Base-by-base conservation (phyloP, 2,888 invertebrate genomes). In the Andrena chrysosceles region DNA sequence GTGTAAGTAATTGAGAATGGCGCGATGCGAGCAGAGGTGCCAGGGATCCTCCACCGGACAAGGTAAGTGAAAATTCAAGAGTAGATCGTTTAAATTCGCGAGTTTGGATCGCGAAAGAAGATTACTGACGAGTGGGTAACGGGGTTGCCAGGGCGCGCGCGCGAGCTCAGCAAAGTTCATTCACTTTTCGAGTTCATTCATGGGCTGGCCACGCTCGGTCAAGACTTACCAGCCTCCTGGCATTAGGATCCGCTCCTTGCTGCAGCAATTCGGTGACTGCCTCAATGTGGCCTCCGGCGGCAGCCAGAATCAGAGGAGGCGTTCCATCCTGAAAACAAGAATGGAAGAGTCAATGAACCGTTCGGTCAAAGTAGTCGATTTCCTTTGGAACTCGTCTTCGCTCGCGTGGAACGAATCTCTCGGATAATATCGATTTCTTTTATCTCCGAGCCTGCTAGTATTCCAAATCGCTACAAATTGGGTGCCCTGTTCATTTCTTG, bases 211-310 rank as follows among this genome's bases (percentile, higher is more conserved):
- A 77, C 77, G 74, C 56, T 66, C 56, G 63, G 13, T 86, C 68
- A 60, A 60, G 70, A 93, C 95, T 94, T 93, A 97, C 97, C 95
- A 97, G 96, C 94, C 99, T 95, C 90, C 97, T 96, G 76, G 97
- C 96, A 90, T 96, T 96, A 0, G 98, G 97, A 95, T 99, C 98
- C 0, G 98, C 98, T 69, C 98, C 99, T 94, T 99, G 98, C 84
- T 97, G 97, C 86, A 99, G 94, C 82, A 99, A 95, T 94, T 98
- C 98, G 74, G 96, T 94, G 35, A 98, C 98, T 94, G 98, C 98
- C 68, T 97, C 97, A 87, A 96, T 95, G 94, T 98, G 98, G 1
- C 98, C 98, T 94, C 98, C 98, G 71, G 98, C 98, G 2, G 98
- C 97, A 1, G 99, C 97, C 91, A 99, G 95, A 93, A 99, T 98